Evolutionary conservation across 2,888 invertebrate genomes (phyloP).

Genomic region (Amblyjoppa proteus): DNA sequence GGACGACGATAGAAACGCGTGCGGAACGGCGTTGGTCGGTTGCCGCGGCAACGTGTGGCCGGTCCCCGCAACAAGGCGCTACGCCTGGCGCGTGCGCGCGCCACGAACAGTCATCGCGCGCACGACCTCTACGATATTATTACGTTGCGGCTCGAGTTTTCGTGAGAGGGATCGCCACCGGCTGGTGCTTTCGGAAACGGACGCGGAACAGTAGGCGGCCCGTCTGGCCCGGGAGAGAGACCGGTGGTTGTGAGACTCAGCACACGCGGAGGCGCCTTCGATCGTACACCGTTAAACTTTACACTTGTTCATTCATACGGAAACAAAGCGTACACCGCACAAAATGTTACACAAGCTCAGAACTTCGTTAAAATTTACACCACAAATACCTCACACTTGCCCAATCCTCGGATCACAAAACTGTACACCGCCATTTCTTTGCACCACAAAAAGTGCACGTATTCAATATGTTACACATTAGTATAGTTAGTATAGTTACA

Average conservation of each 20-base stretch:
- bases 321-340: too few species aligned
- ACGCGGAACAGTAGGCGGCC: not conserved
- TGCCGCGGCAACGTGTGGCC: conserved; percentile 52
- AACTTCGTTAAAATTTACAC: too few species aligned
- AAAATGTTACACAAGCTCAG: too few species aligned
- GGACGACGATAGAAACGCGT: not conserved
- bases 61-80: conserved; percentile 3
- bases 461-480: too few species aligned
- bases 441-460: too few species aligned
- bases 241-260: not conserved
- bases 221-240: not conserved
- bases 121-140: conserved; percentile 57
- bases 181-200: conserved; percentile 48
- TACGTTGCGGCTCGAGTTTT: conserved; percentile 38
- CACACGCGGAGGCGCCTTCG: not conserved
- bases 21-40: conserved; percentile 23
- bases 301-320: too few species aligned
- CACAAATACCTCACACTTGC: too few species aligned
- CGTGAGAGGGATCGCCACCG: conserved; percentile 34
- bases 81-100: conserved; percentile 44
- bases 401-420: too few species aligned
- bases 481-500: too few species aligned
- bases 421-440: too few species aligned
- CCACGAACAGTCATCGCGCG: conserved; percentile 51
- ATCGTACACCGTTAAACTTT: too few species aligned